Percentiles rank a stretch among this genome's conserved stretches.
These are phyloP conservation scores for Pedionomus torquatus DNA, from an alignment of 2,113 vertebrate species.

Conservation along the genomic window DNA sequence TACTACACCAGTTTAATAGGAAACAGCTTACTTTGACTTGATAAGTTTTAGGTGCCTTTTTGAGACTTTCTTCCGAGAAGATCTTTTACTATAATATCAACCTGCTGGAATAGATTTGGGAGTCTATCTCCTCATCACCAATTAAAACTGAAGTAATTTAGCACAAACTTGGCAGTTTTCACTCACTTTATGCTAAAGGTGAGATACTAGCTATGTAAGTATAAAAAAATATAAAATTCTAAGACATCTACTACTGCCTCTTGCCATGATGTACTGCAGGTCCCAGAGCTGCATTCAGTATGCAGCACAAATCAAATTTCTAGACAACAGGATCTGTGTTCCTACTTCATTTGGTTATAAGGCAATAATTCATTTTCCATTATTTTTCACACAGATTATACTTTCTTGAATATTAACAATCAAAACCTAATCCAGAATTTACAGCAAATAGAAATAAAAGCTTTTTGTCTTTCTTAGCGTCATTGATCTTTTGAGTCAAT, in stretches of 20 bases:
- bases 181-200: background rate
- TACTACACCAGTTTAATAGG: background rate
- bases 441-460: background rate
- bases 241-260: background rate
- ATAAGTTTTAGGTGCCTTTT: background rate
- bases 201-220: background rate
- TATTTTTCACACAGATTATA: background rate
- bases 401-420: background rate
- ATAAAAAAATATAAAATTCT: background rate
- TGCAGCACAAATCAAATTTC: background rate
- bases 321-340: background rate
- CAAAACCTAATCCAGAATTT: background rate
- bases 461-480: background rate
- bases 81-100: background rate
- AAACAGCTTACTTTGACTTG: background rate
- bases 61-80: background rate
- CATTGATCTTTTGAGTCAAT: background rate
- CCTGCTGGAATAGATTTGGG: background rate
- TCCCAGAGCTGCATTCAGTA: background rate
- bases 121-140: background rate
- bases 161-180: background rate
- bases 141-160: background rate
- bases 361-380: background rate
- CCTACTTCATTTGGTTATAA: background rate
- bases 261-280: background rate